Conservation (phyloP, 2,797 vertebrate species). For the Gymnopithys bicolor region DNA sequence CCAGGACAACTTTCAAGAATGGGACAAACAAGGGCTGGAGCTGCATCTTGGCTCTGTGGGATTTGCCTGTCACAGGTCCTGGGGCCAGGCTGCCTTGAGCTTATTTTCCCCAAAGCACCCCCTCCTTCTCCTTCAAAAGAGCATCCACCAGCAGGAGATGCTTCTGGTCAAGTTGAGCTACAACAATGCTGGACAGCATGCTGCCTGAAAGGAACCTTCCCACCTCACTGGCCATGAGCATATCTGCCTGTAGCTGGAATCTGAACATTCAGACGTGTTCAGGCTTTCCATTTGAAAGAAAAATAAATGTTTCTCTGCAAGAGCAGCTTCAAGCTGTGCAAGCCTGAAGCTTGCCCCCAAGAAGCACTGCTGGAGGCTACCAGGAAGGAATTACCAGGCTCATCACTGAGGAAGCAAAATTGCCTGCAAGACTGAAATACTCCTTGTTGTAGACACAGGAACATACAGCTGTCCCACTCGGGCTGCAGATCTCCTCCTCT, state of each 20-base stretch:
- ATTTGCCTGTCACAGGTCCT: background rate
- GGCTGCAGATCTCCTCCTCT: background rate
- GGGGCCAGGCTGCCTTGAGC: background rate
- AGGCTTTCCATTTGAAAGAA: background rate
- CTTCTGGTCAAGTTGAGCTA: background rate
- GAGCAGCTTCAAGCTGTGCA: background rate
- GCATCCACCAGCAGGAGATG: background rate
- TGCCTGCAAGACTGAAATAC: background rate
- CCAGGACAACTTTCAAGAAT: background rate
- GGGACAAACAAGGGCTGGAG: background rate
- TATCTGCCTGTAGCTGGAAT: background rate
- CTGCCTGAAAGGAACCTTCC: background rate
- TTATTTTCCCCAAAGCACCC: background rate
- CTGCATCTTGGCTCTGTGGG: background rate
- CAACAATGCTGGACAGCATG: rapidly evolving
- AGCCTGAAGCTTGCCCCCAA: background rate
- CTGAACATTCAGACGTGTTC: rapidly evolving
- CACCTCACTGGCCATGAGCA: rapidly evolving
- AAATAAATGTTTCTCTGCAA: background rate
- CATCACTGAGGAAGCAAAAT: background rate
- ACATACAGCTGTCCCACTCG: background rate
- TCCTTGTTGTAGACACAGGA: rapidly evolving
- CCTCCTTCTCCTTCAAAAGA: background rate
- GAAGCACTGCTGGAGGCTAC: background rate
- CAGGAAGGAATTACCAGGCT: background rate